Conservation (phyloP, 2,888 invertebrate genomes). For the Drosophila demipolita region DNA sequence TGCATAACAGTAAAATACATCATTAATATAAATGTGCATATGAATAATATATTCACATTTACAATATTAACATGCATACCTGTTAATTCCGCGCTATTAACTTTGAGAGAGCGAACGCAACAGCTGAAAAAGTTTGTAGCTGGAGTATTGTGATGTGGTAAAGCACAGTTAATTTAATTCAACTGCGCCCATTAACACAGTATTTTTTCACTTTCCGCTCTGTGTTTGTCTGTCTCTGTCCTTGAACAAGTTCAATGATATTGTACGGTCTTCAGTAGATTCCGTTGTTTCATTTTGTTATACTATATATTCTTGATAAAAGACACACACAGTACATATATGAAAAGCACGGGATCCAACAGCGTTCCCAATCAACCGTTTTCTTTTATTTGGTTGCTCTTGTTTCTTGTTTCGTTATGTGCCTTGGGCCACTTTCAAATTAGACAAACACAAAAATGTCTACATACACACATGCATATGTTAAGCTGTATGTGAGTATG, state of each 20-base stretch:
- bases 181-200: background rate
- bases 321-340: constrained; percentile 5
- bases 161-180: constrained; percentile 25
- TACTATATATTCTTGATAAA: constrained; percentile 51
- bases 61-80: constrained; percentile 4
- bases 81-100: constrained; percentile 27
- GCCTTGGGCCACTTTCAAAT: constrained; percentile 43
- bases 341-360: constrained; percentile 11
- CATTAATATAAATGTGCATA: background rate
- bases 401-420: constrained; percentile 9
- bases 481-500: background rate
- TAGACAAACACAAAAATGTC: constrained; percentile 18
- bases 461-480: background rate
- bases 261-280: constrained; percentile 28
- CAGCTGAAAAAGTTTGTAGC: constrained; percentile 12
- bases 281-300: constrained; percentile 39
- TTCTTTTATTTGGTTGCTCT: constrained; percentile 22
- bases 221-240: constrained; percentile 50
- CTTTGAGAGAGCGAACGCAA: constrained; percentile 15
- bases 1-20: constrained; percentile 16
- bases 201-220: constrained; percentile 19
- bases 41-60: background rate
- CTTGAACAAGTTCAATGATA: constrained; percentile 76
- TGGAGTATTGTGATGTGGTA: background rate
- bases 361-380: constrained; percentile 26